A percentile compares a stretch with the other conserved stretches of the same genome.
phyloP scores from a whole-genome alignment of 2,113 vertebrate genomes.

The Drymodes brunneopygia region DNA sequence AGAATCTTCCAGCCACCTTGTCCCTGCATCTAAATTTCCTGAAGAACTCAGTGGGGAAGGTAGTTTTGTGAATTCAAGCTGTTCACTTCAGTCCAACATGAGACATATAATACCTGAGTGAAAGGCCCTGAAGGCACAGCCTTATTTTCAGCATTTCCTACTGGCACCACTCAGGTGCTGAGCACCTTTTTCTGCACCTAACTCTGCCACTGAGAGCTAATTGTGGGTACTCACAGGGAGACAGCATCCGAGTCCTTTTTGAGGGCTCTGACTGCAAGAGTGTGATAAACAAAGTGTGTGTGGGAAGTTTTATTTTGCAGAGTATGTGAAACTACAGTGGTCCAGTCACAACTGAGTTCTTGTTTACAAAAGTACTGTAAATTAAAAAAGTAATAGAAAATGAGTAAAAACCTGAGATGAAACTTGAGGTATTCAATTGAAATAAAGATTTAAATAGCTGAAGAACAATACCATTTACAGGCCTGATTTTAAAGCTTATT shows the following conservation, averaged over 20 bases:
- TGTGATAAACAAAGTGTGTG: background rate
- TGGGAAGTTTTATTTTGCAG: background rate
- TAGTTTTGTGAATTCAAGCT: background rate
- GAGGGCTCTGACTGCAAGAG: background rate
- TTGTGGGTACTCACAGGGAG: background rate
- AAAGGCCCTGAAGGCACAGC: background rate
- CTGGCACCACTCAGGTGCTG: background rate
- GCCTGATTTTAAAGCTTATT: background rate
- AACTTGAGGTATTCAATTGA: background rate
- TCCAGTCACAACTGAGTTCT: background rate
- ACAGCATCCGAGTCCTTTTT: background rate
- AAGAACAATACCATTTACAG: background rate
- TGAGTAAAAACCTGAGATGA: background rate
- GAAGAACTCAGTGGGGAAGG: background rate
- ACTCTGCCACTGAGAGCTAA: background rate
- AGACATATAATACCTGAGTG: background rate
- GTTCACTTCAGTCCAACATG: background rate
- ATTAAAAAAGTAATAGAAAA: background rate
- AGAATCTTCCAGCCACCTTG: background rate
- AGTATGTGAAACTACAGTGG: background rate
- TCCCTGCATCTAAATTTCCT: background rate
- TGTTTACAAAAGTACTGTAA: background rate
- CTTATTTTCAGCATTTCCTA: background rate
- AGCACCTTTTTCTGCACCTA: background rate
- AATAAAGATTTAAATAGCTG: background rate